Evolutionary conservation across 2,888 invertebrate genomes (phyloP), one percentile per base, ranked within the genome.

Genomic region (Coelinius sp.): DNA sequence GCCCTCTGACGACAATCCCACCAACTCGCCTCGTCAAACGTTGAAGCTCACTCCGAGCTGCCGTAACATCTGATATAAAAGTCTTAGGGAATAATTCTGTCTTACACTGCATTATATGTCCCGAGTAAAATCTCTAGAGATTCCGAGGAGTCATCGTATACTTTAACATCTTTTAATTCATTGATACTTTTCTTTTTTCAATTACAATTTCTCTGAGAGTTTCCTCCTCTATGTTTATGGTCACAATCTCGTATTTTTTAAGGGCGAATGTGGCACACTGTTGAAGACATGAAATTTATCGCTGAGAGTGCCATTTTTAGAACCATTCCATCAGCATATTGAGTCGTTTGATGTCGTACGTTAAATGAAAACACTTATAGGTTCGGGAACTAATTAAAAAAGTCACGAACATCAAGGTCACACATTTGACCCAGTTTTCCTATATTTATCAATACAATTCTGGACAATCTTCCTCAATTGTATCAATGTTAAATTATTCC

Each of bases 1-100:
- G 44, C 68, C 68, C 76, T 76, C 77, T 73, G 75, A 75, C 59
- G 67, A 64, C 73, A 69, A 73, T 75, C n/a, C n/a, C 59, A 67
- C 49, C 70, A 41, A 66, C 75, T 68, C 41, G n/a, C 41, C 69
- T 71, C 75, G 53, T 25, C 53, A 17, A 59, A 31, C 59, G 20
- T 12, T 17, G n/a, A 59, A 59, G 31, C 68, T 20, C 59, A 12
- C 56, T 49, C 56, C 56, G 62, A 49, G 44, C 65, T 27, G 27
- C 44, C 63, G 68, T 44, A 63, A 68, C 68, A 31, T 69, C 46
- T 17, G 59, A 59, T 59, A 59, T 35, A 1, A 59, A 17, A 59
- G 35, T 20, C 12, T n/a, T 2, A 52, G 0, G 59, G 35, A 12
- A 7, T 10, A 31, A n/a, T 6, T 8, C 20, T 1, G 2, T 20